Percentiles rank a stretch among this genome's conserved stretches.
Conservation (phyloP, 1,140 invertebrate genomes). For the Meloidogyne hapla region DNA sequence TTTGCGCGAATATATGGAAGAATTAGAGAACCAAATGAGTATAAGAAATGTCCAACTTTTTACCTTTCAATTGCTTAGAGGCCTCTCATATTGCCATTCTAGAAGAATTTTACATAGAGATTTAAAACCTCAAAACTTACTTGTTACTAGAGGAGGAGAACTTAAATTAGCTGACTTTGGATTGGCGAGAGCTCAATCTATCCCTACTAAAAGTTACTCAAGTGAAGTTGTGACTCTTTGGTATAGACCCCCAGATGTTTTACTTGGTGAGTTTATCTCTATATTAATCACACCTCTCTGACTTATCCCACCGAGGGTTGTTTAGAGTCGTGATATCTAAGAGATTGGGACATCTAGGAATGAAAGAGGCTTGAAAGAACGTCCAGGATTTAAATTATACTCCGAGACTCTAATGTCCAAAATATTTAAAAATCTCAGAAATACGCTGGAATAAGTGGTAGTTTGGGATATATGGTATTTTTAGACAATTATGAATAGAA, state of each 20-base stretch:
- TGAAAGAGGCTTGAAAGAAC: too few relatives aligned
- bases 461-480: too few relatives aligned
- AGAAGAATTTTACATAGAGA: conserved; percentile 73
- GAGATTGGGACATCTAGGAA: too few relatives aligned
- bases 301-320: too few relatives aligned
- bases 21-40: conserved; percentile 66
- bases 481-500: too few relatives aligned
- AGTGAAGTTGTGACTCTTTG: conserved; percentile 77
- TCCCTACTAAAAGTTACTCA: conserved; percentile 76
- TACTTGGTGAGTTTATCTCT: conserved; percentile 68
- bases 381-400: too few relatives aligned
- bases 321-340: too few relatives aligned
- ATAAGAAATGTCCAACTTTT: conserved; percentile 67
- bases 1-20: conserved; percentile 76
- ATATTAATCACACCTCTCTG: neutral
- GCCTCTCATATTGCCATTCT: conserved; percentile 73
- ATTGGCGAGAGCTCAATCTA: conserved; percentile 78
- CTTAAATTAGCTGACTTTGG: conserved; percentile 75
- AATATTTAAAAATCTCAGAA: too few relatives aligned
- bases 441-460: too few relatives aligned
- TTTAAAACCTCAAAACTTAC: conserved; percentile 75
- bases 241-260: conserved; percentile 75
- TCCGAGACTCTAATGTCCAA: too few relatives aligned
- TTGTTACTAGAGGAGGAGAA: conserved; percentile 74
- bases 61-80: conserved; percentile 73